These are phyloP conservation scores for Helarctos malayanus DNA, from an alignment of 2,797 vertebrate species.

Conservation along the genomic window DNA sequence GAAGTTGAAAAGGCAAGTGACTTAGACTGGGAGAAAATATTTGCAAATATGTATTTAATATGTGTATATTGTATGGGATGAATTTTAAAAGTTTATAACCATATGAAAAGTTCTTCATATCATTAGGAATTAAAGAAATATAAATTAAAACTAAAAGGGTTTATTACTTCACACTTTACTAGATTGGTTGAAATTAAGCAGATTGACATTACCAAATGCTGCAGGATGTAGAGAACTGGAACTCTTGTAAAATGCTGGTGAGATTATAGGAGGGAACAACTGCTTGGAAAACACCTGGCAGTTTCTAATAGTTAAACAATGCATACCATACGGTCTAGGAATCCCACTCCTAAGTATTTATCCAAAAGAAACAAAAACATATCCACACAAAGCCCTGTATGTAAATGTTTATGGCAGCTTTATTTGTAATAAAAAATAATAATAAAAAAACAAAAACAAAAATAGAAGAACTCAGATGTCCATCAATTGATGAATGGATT, in stretches of 20 bases:
- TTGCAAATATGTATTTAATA: neutral
- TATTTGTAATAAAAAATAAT: neutral
- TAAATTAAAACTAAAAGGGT: neutral
- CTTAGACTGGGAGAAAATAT: neutral
- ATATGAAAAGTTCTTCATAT: neutral
- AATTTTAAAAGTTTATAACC: neutral
- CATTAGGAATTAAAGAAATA: conserved; percentile 22
- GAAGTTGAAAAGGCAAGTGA: neutral
- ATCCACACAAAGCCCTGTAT: neutral
- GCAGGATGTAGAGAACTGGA: neutral
- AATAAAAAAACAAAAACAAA: neutral
- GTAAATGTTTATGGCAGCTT: neutral
- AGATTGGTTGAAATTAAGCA: neutral
- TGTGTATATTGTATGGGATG: neutral
- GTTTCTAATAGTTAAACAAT: conserved; percentile 43
- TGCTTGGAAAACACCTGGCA: neutral
- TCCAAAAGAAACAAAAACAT: neutral
- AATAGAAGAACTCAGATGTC: neutral
- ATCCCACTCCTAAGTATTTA: neutral
- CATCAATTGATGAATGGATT: neutral
- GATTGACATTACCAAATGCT: neutral
- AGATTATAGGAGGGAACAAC: neutral
- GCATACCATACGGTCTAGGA: neutral
- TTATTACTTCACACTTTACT: neutral
- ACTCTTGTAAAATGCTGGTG: neutral